Evolutionary conservation across 2,797 vertebrate species (phyloP).

Genomic region (Gymnoscopelus braueri): DNA sequence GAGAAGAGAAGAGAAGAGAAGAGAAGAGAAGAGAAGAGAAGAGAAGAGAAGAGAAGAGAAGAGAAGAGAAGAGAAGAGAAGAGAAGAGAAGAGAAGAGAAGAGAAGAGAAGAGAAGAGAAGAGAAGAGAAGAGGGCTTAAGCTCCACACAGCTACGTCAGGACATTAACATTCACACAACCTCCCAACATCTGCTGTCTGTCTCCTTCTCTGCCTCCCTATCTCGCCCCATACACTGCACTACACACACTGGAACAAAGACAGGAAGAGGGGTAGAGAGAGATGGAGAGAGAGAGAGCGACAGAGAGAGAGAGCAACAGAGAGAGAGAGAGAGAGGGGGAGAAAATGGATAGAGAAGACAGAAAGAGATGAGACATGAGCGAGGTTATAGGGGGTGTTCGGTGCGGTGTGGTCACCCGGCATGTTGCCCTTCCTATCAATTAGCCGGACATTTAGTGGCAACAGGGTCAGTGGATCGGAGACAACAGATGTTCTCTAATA

Average conservation of each 20-base stretch:
- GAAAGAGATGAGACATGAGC: slow-evolving; percentile 9
- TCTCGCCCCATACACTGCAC: slow-evolving; percentile 54
- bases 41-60: not conserved
- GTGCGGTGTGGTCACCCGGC: not conserved
- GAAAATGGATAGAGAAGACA: not conserved
- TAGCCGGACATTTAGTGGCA: slow-evolving; percentile 18
- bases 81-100: slow-evolving; percentile 37
- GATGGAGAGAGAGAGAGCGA: slow-evolving; percentile 10
- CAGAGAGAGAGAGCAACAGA: slow-evolving; percentile 6
- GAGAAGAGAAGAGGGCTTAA: slow-evolving; percentile 81
- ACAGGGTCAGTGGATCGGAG: slow-evolving; percentile 21
- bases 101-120: slow-evolving; percentile 54
- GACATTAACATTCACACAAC: slow-evolving; percentile 98
- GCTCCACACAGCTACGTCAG: slow-evolving; percentile 84
- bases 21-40: slow-evolving; percentile 63
- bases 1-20: slow-evolving; percentile 52
- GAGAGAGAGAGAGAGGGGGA: not conserved
- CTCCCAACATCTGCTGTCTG: slow-evolving; percentile 94
- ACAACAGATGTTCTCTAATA: slow-evolving; percentile 19
- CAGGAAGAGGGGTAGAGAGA: slow-evolving; percentile 29
- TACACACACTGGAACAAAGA: slow-evolving; percentile 67
- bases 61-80: slow-evolving; percentile 47
- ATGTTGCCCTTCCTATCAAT: not conserved
- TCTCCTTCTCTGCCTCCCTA: slow-evolving; percentile 69
- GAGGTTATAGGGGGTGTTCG: not conserved